phyloP scores from a whole-genome alignment of 2,888 invertebrate genomes.

The Callosobruchus maculatus region DNA sequence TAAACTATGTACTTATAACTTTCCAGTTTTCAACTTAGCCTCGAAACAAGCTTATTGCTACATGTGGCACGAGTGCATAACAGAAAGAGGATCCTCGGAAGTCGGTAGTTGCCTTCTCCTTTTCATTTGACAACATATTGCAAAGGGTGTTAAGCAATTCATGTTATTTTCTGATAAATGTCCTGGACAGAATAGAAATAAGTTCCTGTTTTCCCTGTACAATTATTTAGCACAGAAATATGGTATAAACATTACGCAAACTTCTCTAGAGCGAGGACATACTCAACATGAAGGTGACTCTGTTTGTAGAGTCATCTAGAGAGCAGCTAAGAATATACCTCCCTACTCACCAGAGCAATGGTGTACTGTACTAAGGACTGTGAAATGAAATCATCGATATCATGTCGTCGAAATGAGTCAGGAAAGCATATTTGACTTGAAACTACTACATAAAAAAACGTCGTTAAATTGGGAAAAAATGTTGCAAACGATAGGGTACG shows the following conservation, averaged over 20 bases:
- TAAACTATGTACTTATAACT: slow-evolving; percentile 15
- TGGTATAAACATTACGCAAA: slow-evolving; percentile 10
- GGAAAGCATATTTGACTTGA: too few species aligned
- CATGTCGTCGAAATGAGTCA: too few species aligned
- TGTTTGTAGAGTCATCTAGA: slow-evolving; percentile 13
- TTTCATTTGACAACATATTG: slow-evolving; percentile 2
- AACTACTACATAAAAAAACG: too few species aligned
- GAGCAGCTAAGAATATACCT: background rate
- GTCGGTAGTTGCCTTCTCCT: slow-evolving; percentile 16
- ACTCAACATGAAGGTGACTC: slow-evolving; percentile 13
- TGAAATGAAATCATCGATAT: too few species aligned
- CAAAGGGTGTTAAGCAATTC: slow-evolving; percentile 7
- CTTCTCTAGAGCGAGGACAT: slow-evolving; percentile 13
- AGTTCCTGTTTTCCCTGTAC: slow-evolving; percentile 10
- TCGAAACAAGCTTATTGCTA: slow-evolving; percentile 11
- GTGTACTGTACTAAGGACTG: too few species aligned
- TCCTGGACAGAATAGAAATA: slow-evolving; percentile 15
- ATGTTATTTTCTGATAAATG: slow-evolving; percentile 15
- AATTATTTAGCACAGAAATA: slow-evolving; percentile 11
- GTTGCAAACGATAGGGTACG: too few species aligned
- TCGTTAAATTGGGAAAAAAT: too few species aligned
- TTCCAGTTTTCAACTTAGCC: slow-evolving; percentile 13
- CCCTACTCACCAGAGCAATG: too few species aligned
- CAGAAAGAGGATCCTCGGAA: slow-evolving; percentile 16
- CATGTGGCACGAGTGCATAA: slow-evolving; percentile 18